Evolutionary conservation across 30 jellyfish, hydroid and myxozoan species (phyloP).

Genomic region (Clytia hemisphaerica): DNA sequence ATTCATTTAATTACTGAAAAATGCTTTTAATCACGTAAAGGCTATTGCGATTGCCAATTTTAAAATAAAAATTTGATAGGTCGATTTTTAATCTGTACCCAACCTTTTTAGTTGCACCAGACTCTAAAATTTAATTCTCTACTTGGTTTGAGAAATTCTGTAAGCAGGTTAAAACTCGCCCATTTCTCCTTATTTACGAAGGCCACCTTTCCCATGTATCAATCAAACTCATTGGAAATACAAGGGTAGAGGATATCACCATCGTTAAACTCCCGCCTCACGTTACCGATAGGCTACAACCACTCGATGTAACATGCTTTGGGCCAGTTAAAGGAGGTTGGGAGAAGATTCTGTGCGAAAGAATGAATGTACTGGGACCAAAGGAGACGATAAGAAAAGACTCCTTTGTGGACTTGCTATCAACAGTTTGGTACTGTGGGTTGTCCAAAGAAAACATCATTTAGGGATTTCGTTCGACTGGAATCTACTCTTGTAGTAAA

Average conservation of each 20-base stretch:
- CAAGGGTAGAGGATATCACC: constrained; percentile 15
- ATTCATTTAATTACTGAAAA: no score
- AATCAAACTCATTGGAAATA: constrained; percentile 8
- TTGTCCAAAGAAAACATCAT: constrained; percentile 6
- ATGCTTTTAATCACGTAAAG: no score
- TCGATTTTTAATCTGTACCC: no score
- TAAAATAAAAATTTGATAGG: no score
- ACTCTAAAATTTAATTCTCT: no score
- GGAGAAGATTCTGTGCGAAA: not conserved
- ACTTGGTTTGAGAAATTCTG: constrained; percentile 28
- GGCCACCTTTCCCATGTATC: constrained; percentile 58
- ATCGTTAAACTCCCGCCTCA: constrained; percentile 39
- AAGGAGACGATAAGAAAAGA: constrained; percentile 19
- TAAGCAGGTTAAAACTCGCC: constrained; percentile 23
- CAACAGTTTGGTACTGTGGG: constrained; percentile 38
- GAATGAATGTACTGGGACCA: constrained; percentile 13
- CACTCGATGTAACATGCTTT: constrained; percentile 27
- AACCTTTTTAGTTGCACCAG: no score
- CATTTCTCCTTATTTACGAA: constrained; percentile 24
- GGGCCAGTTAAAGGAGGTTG: constrained; percentile 23
- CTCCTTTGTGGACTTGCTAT: constrained; percentile 20
- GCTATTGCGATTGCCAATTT: no score
- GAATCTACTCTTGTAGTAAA: constrained; percentile 19
- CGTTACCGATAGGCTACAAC: constrained; percentile 14
- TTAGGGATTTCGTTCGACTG: constrained; percentile 32